Evolutionary conservation across 2,888 invertebrate species (phyloP), one percentile per base, ranked within the genome.

Genomic region (Xestia rhomboidea): DNA sequence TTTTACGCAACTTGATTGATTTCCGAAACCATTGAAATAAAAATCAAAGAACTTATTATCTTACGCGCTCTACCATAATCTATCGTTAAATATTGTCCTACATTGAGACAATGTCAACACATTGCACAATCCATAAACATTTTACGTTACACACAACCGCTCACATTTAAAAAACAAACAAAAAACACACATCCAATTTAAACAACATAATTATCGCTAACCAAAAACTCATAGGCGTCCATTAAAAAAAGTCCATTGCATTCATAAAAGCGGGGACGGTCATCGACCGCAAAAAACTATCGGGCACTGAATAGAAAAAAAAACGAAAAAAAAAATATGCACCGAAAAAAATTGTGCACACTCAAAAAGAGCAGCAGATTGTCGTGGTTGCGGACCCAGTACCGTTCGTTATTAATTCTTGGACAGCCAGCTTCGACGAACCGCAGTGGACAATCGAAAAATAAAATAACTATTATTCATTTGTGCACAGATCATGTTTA

Each of bases 391-490:
- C 77, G 90, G 86, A 86, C 91, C 91, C 92, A 87, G 91, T 91
- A 88, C 91, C 91, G 88, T 88, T 88, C 90, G 95, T 94, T 95
- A 96, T 96, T 96, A 96, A 96, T 95, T 95, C 96, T 95, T 96
- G 96, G 95, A 92, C 94, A 93, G 91, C 87, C 94, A 88, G 89
- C 87, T 83, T 91, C 90, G 90, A 88, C 89, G 90, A 88, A 95
- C 95, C 96, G 94, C 96, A 95, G 87, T 79, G 92, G 85, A 92
- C 95, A 95, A 96, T 96, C 93, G 96, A 94, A 96, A 96, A 96
- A 96, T 96, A 95, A 96, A 96, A 96, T 95, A 94, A 95, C 95
- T 93, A 96, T 95, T 92, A 96, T 95, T 96, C 95, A 96, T 96
- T 96, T 96, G 91, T 89, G 89, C 77, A 80, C 88, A 91, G 88